phyloP scores from a whole-genome alignment of 2,888 invertebrate genomes.

The Drosophila dives region DNA sequence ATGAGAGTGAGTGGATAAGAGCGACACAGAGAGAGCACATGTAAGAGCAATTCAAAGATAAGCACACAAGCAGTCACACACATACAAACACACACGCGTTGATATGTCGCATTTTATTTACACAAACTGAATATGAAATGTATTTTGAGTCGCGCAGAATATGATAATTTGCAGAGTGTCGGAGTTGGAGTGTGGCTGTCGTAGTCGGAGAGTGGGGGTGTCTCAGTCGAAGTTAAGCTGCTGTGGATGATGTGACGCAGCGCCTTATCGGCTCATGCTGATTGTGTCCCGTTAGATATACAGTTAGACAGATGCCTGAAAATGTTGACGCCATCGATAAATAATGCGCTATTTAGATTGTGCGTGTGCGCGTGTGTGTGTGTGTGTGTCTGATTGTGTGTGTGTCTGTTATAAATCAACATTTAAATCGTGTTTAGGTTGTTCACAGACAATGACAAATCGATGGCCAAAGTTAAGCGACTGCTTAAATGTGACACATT shows the following conservation, averaged over 20 bases:
- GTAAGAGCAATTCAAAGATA: conserved; percentile 17
- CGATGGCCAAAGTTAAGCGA: conserved; percentile 14
- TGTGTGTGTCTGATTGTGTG: conserved; percentile 14
- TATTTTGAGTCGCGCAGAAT: conserved; percentile 25
- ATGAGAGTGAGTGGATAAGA: too few relatives aligned
- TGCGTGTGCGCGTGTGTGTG: not conserved
- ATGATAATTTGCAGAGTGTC: not conserved
- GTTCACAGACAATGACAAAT: conserved; percentile 51
- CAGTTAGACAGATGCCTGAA: conserved; percentile 16
- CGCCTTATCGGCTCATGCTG: conserved; percentile 12
- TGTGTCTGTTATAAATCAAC: conserved; percentile 68
- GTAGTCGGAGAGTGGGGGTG: not conserved
- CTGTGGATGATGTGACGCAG: conserved; percentile 24
- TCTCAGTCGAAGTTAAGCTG: conserved; percentile 30
- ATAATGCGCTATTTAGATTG: conserved; percentile 60
- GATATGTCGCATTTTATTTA: conserved; percentile 71
- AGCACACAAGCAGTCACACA: conserved; percentile 6
- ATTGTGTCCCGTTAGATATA: conserved; percentile 13
- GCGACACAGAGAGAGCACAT: not conserved
- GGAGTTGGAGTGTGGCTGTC: not conserved
- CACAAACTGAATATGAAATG: conserved; percentile 69
- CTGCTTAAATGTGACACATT: not conserved
- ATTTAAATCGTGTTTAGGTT: conserved; percentile 64
- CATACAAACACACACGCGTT: conserved; percentile 26
- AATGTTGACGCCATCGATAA: conserved; percentile 65